Evolutionary conservation across 2,888 invertebrate species (phyloP).

Genomic region (Noctuana brunneofusca): DNA sequence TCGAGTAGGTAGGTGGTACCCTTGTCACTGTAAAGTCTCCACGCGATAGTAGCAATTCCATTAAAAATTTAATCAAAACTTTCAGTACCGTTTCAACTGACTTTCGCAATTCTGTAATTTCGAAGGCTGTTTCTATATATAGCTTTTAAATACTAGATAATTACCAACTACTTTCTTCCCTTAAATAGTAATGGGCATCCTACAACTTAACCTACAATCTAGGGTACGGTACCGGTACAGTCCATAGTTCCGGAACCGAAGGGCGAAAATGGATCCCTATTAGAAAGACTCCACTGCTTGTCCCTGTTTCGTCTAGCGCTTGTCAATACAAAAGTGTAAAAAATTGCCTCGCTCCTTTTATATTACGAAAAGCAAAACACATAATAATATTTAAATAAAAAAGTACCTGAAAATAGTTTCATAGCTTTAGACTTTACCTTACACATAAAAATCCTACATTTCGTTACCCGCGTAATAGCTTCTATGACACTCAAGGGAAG

Average conservation of each 20-base stretch:
- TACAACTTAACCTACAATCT: too few relatives aligned
- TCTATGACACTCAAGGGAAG: conserved; percentile 20
- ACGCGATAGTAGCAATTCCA: conserved; percentile 15
- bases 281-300: too few relatives aligned
- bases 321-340: background rate
- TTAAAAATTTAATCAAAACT: conserved; percentile 33
- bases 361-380: background rate
- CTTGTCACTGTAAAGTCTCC: conserved; percentile 13
- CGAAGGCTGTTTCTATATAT: background rate
- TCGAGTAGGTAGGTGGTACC: background rate
- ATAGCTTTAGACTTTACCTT: background rate
- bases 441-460: conserved; percentile 6
- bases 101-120: conserved; percentile 12
- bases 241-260: too few relatives aligned
- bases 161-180: too few relatives aligned
- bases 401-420: background rate
- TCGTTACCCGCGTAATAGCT: conserved; percentile 29
- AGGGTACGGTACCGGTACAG: too few relatives aligned
- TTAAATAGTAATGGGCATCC: too few relatives aligned
- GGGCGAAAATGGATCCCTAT: too few relatives aligned
- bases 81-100: conserved; percentile 19
- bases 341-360: background rate
- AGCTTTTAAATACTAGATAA: background rate
- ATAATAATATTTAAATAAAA: background rate
- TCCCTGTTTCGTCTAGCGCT: too few relatives aligned